Evolutionary conservation across 1,140 invertebrate species (phyloP).

Genomic region (Leptinotarsa defecta): DNA sequence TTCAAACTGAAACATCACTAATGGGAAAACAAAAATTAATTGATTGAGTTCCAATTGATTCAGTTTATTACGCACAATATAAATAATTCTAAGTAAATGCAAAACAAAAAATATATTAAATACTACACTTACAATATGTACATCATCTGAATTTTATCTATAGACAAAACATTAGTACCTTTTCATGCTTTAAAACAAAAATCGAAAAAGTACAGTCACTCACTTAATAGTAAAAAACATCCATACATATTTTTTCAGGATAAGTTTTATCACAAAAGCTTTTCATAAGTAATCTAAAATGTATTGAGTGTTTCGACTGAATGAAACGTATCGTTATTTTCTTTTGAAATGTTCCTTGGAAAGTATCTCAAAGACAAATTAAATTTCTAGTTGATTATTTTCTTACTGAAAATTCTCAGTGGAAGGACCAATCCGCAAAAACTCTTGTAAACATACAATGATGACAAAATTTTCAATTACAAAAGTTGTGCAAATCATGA

Average conservation of each 20-base stretch:
- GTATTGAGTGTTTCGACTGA: conserved; percentile 7
- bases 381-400: too few relatives aligned
- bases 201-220: conserved; percentile 22
- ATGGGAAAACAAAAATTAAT: neutral
- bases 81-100: conserved; percentile 18
- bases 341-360: too few relatives aligned
- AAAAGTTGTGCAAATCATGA: too few relatives aligned
- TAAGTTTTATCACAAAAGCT: conserved; percentile 26
- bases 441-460: too few relatives aligned
- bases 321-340: neutral
- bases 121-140: conserved; percentile 26
- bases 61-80: conserved; percentile 24
- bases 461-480: too few relatives aligned
- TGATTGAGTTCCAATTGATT: conserved; percentile 1
- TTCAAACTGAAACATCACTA: too few relatives aligned
- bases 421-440: too few relatives aligned
- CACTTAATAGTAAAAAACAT: conserved; percentile 25
- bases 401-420: too few relatives aligned
- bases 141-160: conserved; percentile 17
- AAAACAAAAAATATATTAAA: conserved; percentile 22
- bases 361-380: too few relatives aligned
- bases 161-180: conserved; percentile 21
- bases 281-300: conserved; percentile 14
- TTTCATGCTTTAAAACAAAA: conserved; percentile 16
- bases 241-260: conserved; percentile 20